Percentiles rank a stretch among this genome's conserved stretches.
These are phyloP conservation scores for Rhabditophanes sp. DNA, from an alignment of 2,888 invertebrate genomes.

Conservation along the genomic window DNA sequence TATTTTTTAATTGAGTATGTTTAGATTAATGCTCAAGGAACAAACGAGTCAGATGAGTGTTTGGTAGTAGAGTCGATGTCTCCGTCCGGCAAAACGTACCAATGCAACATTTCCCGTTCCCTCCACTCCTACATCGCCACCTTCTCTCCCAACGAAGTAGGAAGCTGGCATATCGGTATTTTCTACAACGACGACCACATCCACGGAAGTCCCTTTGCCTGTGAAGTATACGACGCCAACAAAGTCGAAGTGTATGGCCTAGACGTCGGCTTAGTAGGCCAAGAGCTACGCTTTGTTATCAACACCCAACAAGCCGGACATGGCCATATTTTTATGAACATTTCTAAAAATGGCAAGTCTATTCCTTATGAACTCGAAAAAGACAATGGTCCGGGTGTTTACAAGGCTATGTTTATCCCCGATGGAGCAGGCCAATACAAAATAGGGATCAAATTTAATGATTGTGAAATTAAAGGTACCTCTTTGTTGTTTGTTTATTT, in stretches of 20 bases:
- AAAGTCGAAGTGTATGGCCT: slow-evolving; percentile 46
- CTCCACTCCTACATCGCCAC: slow-evolving; percentile 74
- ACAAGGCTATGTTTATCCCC: slow-evolving; percentile 51
- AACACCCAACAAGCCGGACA: slow-evolving; percentile 36
- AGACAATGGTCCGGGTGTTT: slow-evolving; percentile 46
- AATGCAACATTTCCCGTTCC: slow-evolving; percentile 10
- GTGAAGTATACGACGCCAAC: slow-evolving; percentile 52
- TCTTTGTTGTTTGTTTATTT: background rate
- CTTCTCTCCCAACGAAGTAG: slow-evolving; percentile 84
- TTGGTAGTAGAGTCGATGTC: slow-evolving; percentile 9
- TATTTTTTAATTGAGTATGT: slow-evolving; percentile 4
- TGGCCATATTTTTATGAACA: slow-evolving; percentile 28
- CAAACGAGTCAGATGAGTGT: slow-evolving; percentile 2
- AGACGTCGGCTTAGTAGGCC: slow-evolving; percentile 44
- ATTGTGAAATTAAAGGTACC: slow-evolving; percentile 62
- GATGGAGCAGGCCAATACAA: slow-evolving; percentile 54
- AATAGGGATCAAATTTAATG: slow-evolving; percentile 82
- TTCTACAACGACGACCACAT: slow-evolving; percentile 88
- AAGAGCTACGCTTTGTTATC: slow-evolving; percentile 42
- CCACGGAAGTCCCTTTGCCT: slow-evolving; percentile 83
- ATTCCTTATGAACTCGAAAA: slow-evolving; percentile 53
- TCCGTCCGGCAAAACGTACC: slow-evolving; percentile 8
- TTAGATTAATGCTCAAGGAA: slow-evolving; percentile 16
- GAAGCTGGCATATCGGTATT: slow-evolving; percentile 84
- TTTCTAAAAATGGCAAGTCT: slow-evolving; percentile 26